Conservation (phyloP, 2,113 vertebrate genomes). For the Trematomus loennbergii region DNA sequence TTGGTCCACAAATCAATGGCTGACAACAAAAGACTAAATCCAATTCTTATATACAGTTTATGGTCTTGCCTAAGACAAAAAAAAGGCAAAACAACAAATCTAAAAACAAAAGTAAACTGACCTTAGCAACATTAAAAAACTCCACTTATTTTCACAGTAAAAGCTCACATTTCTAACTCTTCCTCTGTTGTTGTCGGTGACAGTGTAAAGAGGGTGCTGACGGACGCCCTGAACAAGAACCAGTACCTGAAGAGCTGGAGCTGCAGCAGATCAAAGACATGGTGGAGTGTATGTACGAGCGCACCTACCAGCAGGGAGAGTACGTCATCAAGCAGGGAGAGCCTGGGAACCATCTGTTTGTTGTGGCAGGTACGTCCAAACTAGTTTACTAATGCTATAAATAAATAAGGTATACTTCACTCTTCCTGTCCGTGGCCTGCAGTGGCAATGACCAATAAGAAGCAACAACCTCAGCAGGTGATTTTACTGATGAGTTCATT, state of each 20-base stretch:
- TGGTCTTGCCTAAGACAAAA: too few relatives aligned
- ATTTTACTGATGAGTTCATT: background rate
- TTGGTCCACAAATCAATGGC: too few relatives aligned
- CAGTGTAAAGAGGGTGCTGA: conserved; percentile 93
- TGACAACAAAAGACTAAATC: too few relatives aligned
- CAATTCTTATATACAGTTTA: too few relatives aligned
- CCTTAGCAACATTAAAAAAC: background rate
- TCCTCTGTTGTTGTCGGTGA: background rate
- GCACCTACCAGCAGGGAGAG: conserved; percentile 89
- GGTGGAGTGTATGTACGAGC: conserved; percentile 95
- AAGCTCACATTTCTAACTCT: background rate
- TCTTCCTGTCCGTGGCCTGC: background rate
- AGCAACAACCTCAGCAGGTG: background rate
- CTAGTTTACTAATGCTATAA: background rate
- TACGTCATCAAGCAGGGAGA: conserved; percentile 92
- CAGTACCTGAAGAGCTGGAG: conserved; percentile 92
- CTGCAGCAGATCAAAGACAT: conserved; percentile 92
- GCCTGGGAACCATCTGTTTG: conserved; percentile 91
- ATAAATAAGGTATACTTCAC: background rate
- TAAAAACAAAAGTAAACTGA: background rate
- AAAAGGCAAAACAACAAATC: background rate
- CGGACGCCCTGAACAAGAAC: conserved; percentile 91
- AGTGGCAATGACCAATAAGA: background rate
- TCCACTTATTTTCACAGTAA: background rate
- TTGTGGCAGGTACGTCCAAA: conserved; percentile 86